Conservation (phyloP, 2,888 invertebrate species). For the Apodemia mormo region DNA sequence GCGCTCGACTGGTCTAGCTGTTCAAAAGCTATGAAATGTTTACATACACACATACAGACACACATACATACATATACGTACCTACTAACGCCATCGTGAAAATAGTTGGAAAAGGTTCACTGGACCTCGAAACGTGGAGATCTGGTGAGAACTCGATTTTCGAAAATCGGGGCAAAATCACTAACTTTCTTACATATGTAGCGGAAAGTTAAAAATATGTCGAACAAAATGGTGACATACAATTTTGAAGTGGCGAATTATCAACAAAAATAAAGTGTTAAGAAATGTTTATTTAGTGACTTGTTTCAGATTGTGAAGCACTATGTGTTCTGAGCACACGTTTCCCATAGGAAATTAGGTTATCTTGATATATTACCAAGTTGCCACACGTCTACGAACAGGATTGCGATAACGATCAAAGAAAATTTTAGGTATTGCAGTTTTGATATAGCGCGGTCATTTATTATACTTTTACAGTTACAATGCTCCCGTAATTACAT, state of each 20-base stretch:
- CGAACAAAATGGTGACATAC: not conserved
- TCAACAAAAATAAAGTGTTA: slow-evolving; percentile 25
- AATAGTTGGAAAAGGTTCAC: no score
- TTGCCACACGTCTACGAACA: slow-evolving; percentile 49
- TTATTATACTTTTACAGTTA: no score
- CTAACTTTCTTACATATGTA: no score
- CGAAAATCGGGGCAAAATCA: no score
- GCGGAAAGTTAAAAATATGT: not conserved
- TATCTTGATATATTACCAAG: slow-evolving; percentile 73
- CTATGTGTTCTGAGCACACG: slow-evolving; percentile 53
- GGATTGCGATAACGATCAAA: slow-evolving; percentile 48
- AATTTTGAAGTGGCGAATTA: slow-evolving; percentile 12
- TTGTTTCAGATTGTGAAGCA: slow-evolving; percentile 36
- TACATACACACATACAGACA: no score
- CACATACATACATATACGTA: no score
- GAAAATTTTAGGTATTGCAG: slow-evolving; percentile 17
- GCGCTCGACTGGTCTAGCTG: no score
- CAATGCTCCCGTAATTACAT: no score
- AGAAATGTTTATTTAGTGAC: slow-evolving; percentile 46
- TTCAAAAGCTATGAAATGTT: no score
- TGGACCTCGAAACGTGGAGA: no score
- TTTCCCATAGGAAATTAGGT: slow-evolving; percentile 69
- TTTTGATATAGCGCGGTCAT: not conserved
- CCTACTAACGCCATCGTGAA: no score
- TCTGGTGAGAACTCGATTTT: no score